These are phyloP conservation scores for Pedetes capensis DNA, from an alignment of 2,113 vertebrate genomes.

Conservation along the genomic window DNA sequence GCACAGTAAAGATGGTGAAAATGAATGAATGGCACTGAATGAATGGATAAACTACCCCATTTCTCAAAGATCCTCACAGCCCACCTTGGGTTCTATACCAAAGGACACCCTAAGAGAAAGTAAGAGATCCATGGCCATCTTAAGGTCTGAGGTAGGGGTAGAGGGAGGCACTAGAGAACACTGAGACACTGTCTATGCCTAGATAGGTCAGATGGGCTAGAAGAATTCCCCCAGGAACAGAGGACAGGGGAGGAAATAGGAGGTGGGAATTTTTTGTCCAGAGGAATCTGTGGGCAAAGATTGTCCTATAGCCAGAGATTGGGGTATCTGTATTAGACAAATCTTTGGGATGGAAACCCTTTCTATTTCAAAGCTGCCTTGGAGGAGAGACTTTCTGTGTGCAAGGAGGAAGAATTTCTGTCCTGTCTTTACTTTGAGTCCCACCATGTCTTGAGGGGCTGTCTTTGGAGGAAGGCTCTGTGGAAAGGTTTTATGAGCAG, in stretches of 20 bases:
- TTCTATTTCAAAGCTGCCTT: neutral
- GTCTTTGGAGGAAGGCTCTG: neutral
- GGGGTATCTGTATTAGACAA: neutral
- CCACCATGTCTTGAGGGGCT: neutral
- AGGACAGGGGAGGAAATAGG: neutral
- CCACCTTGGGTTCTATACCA: neutral
- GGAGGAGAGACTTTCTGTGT: neutral
- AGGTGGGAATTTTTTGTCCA: neutral
- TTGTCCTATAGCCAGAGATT: neutral
- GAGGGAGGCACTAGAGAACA: neutral
- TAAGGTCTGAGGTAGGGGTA: neutral
- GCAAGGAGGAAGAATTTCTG: neutral
- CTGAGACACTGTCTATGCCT: neutral
- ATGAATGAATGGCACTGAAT: neutral
- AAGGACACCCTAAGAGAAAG: neutral
- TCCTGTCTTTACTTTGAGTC: slow-evolving; percentile 1
- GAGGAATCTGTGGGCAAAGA: neutral
- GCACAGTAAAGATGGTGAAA: neutral
- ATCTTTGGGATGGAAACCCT: neutral
- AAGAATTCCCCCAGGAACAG: neutral
- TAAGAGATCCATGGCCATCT: neutral
- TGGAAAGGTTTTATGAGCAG: neutral
- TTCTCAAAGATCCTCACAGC: neutral
- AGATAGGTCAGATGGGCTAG: neutral
- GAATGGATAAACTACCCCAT: neutral